Evolutionary conservation across 2,888 invertebrate genomes (phyloP).

Genomic region (Xylota sylvarum): DNA sequence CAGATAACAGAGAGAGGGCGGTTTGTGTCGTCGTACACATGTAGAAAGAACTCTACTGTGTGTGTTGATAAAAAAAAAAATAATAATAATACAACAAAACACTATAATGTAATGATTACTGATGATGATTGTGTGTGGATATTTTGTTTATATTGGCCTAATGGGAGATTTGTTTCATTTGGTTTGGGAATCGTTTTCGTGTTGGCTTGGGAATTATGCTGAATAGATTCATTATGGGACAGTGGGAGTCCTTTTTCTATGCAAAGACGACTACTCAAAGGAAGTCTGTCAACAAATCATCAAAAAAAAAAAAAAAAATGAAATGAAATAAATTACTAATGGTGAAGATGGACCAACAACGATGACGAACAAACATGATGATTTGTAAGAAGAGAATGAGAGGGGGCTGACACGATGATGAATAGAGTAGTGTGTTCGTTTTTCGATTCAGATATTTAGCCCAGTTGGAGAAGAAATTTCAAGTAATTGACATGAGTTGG

Average conservation of each 20-base stretch:
- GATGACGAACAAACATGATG: conserved; percentile 13
- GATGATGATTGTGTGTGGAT: conserved; percentile 56
- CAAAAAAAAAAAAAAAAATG: conserved; percentile 31
- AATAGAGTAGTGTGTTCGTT: conserved; percentile 16
- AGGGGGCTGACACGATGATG: conserved; percentile 60
- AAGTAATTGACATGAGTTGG: conserved; percentile 53
- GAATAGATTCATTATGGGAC: conserved; percentile 69
- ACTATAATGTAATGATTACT: conserved; percentile 48
- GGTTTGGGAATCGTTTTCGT: neutral
- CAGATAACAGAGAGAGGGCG: conserved; percentile 62
- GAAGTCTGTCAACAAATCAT: conserved; percentile 69
- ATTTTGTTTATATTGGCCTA: conserved; percentile 68
- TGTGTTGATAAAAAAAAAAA: conserved; percentile 30
- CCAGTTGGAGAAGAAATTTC: conserved; percentile 56
- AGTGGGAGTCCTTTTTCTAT: conserved; percentile 49
- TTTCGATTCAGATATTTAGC: conserved; percentile 49
- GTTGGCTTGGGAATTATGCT: conserved; percentile 33
- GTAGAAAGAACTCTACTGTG: conserved; percentile 7
- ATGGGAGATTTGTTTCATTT: conserved; percentile 43
- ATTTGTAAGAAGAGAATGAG: conserved; percentile 56
- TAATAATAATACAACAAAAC: conserved; percentile 21
- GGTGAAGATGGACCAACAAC: conserved; percentile 6
- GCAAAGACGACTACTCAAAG: conserved; percentile 2
- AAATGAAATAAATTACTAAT: conserved; percentile 51
- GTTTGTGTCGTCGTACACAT: conserved; percentile 32